phyloP scores from a whole-genome alignment of 2,888 invertebrate species.

The Tipula confusa region DNA sequence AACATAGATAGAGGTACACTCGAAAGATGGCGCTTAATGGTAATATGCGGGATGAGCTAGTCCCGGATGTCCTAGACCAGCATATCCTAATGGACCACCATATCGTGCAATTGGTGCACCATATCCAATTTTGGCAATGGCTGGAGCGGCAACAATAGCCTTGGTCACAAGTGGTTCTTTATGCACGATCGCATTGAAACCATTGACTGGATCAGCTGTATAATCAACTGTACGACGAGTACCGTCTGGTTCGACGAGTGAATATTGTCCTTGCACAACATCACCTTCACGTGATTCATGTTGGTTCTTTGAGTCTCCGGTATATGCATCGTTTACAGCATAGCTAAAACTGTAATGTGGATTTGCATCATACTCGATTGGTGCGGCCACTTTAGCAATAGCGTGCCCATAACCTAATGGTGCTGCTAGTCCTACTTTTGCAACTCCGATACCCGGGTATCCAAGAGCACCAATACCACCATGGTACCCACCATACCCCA shows the following conservation, averaged over 20 bases:
- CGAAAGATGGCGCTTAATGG: too few species aligned
- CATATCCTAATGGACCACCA: too few species aligned
- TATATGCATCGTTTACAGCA: constrained; percentile 52
- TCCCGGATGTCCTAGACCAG: too few species aligned
- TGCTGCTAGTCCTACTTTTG: constrained; percentile 33
- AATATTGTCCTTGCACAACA: constrained; percentile 57
- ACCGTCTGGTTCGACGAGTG: constrained; percentile 56
- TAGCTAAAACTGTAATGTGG: constrained; percentile 53
- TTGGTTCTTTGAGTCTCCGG: constrained; percentile 54
- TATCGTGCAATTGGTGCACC: too few species aligned
- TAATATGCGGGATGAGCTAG: background rate
- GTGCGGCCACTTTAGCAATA: constrained; percentile 35
- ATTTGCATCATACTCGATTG: constrained; percentile 44
- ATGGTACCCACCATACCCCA: constrained; percentile 35
- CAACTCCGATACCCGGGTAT: constrained; percentile 31
- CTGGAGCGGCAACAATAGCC: background rate
- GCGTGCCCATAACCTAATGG: background rate
- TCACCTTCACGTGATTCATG: constrained; percentile 62
- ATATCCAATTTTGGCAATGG: background rate
- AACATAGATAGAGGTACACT: too few species aligned
- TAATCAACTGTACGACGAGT: constrained; percentile 61
- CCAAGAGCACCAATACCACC: constrained; percentile 31
- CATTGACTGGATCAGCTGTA: constrained; percentile 52
- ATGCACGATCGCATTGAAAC: constrained; percentile 45
- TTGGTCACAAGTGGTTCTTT: background rate